Percentiles rank a stretch among this genome's conserved stretches.
These are phyloP conservation scores for Ceryle rudis DNA, from an alignment of 2,797 vertebrate genomes.

Conservation along the genomic window DNA sequence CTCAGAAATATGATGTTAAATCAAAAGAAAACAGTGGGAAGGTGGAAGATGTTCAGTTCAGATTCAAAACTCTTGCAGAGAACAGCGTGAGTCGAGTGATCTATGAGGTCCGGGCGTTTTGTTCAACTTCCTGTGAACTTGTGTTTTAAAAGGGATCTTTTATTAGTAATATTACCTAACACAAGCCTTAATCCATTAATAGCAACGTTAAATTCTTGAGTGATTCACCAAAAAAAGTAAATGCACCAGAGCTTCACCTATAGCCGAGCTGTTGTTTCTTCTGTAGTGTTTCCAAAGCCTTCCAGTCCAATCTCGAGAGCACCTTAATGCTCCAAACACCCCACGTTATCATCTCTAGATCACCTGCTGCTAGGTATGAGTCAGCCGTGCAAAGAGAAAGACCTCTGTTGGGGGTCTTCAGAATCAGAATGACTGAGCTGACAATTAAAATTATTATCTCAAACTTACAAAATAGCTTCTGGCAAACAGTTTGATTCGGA, in stretches of 20 bases:
- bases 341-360: not conserved
- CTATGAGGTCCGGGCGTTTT: not conserved
- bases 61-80: not conserved
- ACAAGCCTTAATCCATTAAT: not conserved
- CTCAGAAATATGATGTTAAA: not conserved
- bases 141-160: not conserved
- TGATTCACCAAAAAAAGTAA: not conserved
- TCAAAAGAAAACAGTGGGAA: not conserved
- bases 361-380: not conserved
- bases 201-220: not conserved
- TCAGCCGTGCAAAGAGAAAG: not conserved
- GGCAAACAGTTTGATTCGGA: not conserved
- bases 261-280: not conserved
- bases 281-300: not conserved
- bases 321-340: not conserved
- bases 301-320: not conserved
- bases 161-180: not conserved
- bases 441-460: not conserved
- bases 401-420: not conserved
- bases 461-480: not conserved
- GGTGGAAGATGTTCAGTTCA: not conserved
- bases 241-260: not conserved
- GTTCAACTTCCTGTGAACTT: not conserved
- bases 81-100: not conserved
- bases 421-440: not conserved